Evolutionary conservation across 1,140 invertebrate species (phyloP), one percentile per base, ranked within the genome.

Genomic region (Steinernema khuongi): DNA sequence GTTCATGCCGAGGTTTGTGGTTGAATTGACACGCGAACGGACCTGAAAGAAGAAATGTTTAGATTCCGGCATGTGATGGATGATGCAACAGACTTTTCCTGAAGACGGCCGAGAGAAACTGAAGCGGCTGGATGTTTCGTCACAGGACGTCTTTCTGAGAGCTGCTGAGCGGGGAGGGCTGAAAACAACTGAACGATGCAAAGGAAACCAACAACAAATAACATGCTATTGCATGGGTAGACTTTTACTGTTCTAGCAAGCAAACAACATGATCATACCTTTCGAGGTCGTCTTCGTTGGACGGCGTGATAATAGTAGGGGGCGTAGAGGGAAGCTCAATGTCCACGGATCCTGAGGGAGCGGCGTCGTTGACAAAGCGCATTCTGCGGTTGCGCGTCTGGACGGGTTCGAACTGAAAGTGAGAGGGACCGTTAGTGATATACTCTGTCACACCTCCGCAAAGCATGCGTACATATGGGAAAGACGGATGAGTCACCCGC

Each of bases 151-250:
- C n/a, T 41, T 41, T 41, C 36, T 41, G 36, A 41, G 7, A 11
- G 36, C 36, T 41, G 50, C 7, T 4, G 50, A 22, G 4, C 14
- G 50, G 50, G 14, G 14, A 14, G 50, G 50, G 19, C 50, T 60
- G 50, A 41, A 71, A 70, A 33, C 68, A 70, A 19, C 68, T 70
- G 68, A 36, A 70, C 28, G 4, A 68, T 1, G 7, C 0, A 4
- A 31, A 0, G 11, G 1, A 33, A 31, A 68, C 7, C 0, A 1
- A 71, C 43, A 26, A 71, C 1, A 1, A 43, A 67, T 14, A 72
- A 67, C 43, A 72, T 67, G 11, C 4, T 60, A 86, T 94, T 93
- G 86, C 19, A 26, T n/a, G 4, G 26, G 22, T 14, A 60, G 19
- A 60, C 7, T n/a, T n/a, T n/a, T n/a, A n/a, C n/a, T n/a, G n/a